A percentile compares a stretch with the other conserved stretches of the same genome.
phyloP scores from a whole-genome alignment of 2,888 invertebrate genomes.

The Hypselothyrea guttata region DNA sequence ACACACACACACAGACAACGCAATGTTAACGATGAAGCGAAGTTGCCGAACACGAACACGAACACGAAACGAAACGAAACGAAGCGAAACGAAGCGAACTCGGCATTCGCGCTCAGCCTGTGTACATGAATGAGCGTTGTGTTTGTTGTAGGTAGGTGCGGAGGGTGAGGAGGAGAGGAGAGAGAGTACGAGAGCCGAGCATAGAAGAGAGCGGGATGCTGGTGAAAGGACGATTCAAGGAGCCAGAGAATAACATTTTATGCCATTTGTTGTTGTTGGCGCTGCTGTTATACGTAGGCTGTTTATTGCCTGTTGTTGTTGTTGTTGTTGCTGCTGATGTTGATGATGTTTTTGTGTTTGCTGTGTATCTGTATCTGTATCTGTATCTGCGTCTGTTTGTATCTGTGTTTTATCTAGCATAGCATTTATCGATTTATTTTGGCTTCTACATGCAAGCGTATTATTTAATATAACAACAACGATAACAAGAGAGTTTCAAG shows the following conservation, averaged over 20 bases:
- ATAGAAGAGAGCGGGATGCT: conserved; percentile 11
- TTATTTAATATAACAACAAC: conserved; percentile 68
- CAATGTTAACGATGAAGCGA: conserved; percentile 29
- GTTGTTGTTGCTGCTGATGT: conserved; percentile 23
- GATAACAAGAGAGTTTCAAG: conserved; percentile 57
- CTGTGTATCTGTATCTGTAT: conserved; percentile 27
- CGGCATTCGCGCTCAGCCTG: conserved; percentile 50
- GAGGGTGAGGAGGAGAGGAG: neutral
- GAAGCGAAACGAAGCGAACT: too few relatives aligned
- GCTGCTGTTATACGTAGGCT: conserved; percentile 59
- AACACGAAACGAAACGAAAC: too few relatives aligned
- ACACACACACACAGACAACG: conserved; percentile 14
- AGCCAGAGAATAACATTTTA: conserved; percentile 69
- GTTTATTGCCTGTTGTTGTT: conserved; percentile 56
- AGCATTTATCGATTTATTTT: conserved; percentile 75
- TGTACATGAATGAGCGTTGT: conserved; percentile 58
- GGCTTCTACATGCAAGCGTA: conserved; percentile 63
- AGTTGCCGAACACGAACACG: conserved; percentile 26
- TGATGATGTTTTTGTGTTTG: conserved; percentile 28
- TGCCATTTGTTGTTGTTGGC: conserved; percentile 29
- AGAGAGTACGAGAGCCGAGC: neutral
- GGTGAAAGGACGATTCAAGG: conserved; percentile 72
- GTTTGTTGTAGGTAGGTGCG: conserved; percentile 15
- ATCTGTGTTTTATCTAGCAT: conserved; percentile 50
- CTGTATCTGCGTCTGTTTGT: conserved; percentile 19